These are phyloP conservation scores for Drosophila guanche DNA, from an alignment of 1,140 invertebrate genomes.

Conservation along the genomic window DNA sequence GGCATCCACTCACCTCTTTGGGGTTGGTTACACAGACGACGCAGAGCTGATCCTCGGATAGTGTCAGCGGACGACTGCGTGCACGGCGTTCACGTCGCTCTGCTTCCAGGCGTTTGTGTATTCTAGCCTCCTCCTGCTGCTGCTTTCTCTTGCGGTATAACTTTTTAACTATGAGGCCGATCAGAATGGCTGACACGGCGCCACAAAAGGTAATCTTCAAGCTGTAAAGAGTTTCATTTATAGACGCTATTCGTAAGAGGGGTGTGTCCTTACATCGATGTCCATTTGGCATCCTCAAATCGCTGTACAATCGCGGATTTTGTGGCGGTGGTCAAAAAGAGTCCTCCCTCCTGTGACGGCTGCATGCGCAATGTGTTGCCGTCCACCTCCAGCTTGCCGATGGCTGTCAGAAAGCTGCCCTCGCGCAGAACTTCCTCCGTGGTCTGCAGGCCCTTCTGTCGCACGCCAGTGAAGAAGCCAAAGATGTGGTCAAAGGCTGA, in stretches of 20 bases:
- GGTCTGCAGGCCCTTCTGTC: conserved; percentile 90
- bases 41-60: conserved; percentile 88
- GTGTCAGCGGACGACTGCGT: conserved; percentile 86
- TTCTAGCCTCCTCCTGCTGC: conserved; percentile 85
- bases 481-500: conserved; percentile 90
- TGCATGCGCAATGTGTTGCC: conserved; percentile 86
- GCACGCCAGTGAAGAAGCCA: conserved; percentile 90
- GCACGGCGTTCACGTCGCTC: conserved; percentile 87
- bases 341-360: conserved; percentile 88
- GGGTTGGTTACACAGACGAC: conserved; percentile 91
- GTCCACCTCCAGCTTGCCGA: conserved; percentile 88
- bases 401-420: conserved; percentile 89
- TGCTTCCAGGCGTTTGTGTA: conserved; percentile 86
- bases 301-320: conserved; percentile 88
- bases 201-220: conserved; percentile 86
- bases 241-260: too few relatives aligned
- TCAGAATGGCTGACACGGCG: conserved; percentile 87
- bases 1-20: conserved; percentile 85
- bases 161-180: conserved; percentile 87
- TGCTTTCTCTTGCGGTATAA: conserved; percentile 85
- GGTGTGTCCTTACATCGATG: conserved; percentile 54
- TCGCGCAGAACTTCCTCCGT: conserved; percentile 91
- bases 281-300: conserved; percentile 87
- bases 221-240: conserved; percentile 20
- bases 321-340: conserved; percentile 89